Percentiles rank a stretch among this genome's conserved stretches.
phyloP scores from a whole-genome alignment of 2,797 vertebrate genomes.

The Euphonia xanthogaster region DNA sequence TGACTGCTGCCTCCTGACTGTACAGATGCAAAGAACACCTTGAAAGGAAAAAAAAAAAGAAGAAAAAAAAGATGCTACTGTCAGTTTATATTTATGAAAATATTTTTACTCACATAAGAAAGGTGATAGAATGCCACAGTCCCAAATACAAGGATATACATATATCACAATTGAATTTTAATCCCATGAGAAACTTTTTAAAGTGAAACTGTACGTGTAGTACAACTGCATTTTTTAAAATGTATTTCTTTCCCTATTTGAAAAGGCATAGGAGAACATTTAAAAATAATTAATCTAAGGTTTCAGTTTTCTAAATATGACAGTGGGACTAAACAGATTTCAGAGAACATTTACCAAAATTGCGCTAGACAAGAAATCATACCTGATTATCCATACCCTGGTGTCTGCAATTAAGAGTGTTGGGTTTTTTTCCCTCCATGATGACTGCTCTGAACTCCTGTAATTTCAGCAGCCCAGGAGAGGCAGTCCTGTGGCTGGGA shows the following conservation, averaged over 20 bases:
- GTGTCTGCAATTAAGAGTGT: background rate
- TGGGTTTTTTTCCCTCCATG: accelerated
- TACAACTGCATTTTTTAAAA: background rate
- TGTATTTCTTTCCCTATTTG: background rate
- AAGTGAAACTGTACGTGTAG: background rate
- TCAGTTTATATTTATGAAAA: conserved; percentile 39
- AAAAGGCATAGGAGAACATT: background rate
- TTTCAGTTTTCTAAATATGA: background rate
- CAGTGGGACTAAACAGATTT: background rate
- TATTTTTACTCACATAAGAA: background rate
- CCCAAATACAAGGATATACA: background rate
- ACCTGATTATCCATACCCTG: background rate
- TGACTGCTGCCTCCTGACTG: conserved; percentile 90
- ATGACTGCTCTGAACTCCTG: background rate
- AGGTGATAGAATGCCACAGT: background rate
- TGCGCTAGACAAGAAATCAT: background rate
- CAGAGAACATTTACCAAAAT: background rate
- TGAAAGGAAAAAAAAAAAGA: background rate
- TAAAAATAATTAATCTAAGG: background rate
- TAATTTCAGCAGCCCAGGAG: background rate
- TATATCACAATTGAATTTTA: background rate
- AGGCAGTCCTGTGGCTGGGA: background rate
- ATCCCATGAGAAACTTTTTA: background rate
- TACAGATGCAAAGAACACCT: conserved; percentile 95
- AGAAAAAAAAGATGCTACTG: background rate